Percentiles rank a stretch among this genome's conserved stretches.
phyloP scores from a whole-genome alignment of 2,888 invertebrate genomes.

The Brenthis hecate region DNA sequence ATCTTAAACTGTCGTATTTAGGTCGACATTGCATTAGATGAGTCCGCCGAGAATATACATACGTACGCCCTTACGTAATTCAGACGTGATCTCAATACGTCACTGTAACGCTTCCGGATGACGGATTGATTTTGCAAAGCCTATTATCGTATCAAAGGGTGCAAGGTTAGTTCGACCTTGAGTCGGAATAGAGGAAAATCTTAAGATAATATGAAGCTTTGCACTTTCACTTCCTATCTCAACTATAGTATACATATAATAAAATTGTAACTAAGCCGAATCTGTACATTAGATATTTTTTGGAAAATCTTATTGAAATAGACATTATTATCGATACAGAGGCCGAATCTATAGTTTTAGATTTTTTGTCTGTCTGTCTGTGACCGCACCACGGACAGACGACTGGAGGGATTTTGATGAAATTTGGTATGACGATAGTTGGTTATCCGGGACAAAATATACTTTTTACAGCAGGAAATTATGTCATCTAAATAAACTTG shows the following conservation, averaged over 20 bases:
- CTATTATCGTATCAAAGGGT: constrained; percentile 51
- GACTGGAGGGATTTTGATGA: too few relatives aligned
- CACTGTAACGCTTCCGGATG: constrained; percentile 72
- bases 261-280: too few relatives aligned
- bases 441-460: too few relatives aligned
- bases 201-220: constrained; percentile 14
- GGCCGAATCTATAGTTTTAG: too few relatives aligned
- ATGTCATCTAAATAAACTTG: background rate
- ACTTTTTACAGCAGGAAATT: too few relatives aligned
- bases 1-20: constrained; percentile 58
- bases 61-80: constrained; percentile 75
- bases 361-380: too few relatives aligned
- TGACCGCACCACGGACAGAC: too few relatives aligned
- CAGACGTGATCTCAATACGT: constrained; percentile 78
- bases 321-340: too few relatives aligned
- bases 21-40: constrained; percentile 53
- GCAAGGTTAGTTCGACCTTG: constrained; percentile 59
- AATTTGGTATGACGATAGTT: too few relatives aligned
- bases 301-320: too few relatives aligned
- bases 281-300: too few relatives aligned
- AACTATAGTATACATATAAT: background rate
- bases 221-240: constrained; percentile 22
- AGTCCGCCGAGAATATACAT: constrained; percentile 57
- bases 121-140: constrained; percentile 59
- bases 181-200: background rate